A percentile compares a stretch with the other conserved stretches of the same genome.
Conservation (phyloP, 2,888 invertebrate genomes). For the Calameuta pallipes region DNA sequence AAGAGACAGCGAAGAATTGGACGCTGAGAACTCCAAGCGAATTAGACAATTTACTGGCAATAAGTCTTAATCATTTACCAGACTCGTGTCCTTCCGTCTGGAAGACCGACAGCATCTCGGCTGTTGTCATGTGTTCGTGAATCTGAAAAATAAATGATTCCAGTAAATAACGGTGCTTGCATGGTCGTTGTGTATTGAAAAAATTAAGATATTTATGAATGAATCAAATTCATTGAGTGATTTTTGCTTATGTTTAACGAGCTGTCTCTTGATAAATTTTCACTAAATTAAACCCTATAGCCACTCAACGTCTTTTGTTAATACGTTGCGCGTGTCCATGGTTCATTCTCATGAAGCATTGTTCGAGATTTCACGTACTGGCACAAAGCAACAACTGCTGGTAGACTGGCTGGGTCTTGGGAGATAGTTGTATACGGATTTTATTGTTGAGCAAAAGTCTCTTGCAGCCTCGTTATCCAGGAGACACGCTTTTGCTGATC, state of each 20-base stretch:
- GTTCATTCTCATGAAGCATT: not conserved
- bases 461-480: not conserved
- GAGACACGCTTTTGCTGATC: not conserved
- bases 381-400: not conserved
- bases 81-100: conserved; percentile 82
- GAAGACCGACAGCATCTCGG: conserved; percentile 85
- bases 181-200: not conserved
- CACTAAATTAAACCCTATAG: not conserved
- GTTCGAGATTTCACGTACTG: not conserved
- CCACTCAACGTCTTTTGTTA: not conserved
- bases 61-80: conserved; percentile 64
- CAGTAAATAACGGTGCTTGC: not conserved
- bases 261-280: not conserved
- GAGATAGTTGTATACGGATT: not conserved
- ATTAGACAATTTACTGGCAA: not conserved
- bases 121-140: conserved; percentile 88
- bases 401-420: not conserved
- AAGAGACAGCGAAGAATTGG: not conserved
- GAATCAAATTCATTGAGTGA: not conserved
- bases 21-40: not conserved
- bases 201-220: not conserved
- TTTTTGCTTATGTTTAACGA: not conserved
- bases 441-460: not conserved
- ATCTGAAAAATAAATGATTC: conserved; percentile 73
- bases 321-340: not conserved